Percentiles rank a stretch among this genome's conserved stretches.
Evolutionary conservation across 1,140 invertebrate species (phyloP).

Genomic region (Tachypleus tridentatus): DNA sequence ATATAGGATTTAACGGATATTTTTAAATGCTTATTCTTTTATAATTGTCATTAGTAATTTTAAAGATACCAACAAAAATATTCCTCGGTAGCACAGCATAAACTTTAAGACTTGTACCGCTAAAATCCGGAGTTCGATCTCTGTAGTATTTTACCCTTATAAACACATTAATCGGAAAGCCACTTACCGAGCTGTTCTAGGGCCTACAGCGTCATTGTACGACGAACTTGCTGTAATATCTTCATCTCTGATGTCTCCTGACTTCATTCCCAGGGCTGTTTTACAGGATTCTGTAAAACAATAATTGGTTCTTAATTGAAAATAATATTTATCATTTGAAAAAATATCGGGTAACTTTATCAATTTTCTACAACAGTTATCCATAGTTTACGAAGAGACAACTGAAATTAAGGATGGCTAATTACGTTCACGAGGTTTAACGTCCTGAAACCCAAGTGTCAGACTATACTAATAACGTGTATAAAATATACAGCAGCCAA

Average conservation of each 20-base stretch:
- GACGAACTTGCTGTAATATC: slow-evolving; percentile 78
- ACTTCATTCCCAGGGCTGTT: slow-evolving; percentile 72
- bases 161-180: no score
- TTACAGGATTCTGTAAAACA: slow-evolving; percentile 32
- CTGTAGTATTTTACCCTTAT: neutral
- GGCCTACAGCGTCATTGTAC: slow-evolving; percentile 77
- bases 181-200: slow-evolving; percentile 73
- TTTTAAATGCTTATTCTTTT: neutral
- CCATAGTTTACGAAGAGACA: no score
- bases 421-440: no score
- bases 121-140: neutral
- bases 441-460: no score
- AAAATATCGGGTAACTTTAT: no score
- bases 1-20: no score
- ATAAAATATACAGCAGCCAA: no score
- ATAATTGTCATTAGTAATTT: neutral
- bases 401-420: no score
- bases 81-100: neutral
- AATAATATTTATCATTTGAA: no score
- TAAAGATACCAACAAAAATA: neutral
- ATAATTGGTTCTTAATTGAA: no score
- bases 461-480: no score
- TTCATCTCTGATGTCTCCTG: slow-evolving; percentile 67
- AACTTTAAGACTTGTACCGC: neutral
- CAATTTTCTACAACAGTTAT: no score